Evolutionary conservation across 2,113 vertebrate species (phyloP).

Genomic region (Oophaga pumilio): DNA sequence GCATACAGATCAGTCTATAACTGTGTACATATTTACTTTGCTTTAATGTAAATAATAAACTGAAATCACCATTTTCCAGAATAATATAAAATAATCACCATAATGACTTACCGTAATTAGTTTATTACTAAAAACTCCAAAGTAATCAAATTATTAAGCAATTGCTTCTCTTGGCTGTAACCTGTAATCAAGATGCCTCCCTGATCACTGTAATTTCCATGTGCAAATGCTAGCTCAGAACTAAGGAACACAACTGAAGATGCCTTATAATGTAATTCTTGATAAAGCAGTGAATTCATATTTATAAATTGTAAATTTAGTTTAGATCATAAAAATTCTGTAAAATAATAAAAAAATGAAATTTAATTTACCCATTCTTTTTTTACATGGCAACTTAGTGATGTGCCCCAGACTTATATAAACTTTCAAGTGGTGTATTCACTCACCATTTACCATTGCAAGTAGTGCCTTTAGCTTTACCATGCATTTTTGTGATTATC

Average conservation of each 20-base stretch:
- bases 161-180: conserved; percentile 29
- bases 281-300: not conserved
- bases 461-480: too few species aligned
- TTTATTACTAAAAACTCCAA: conserved; percentile 32
- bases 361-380: too few species aligned
- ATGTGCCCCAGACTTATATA: too few species aligned
- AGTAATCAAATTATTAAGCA: conserved; percentile 42
- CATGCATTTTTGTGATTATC: too few species aligned
- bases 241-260: not conserved
- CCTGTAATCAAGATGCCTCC: conserved; percentile 49
- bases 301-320: too few species aligned
- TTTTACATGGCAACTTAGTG: too few species aligned
- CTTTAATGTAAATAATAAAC: not conserved
- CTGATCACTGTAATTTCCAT: conserved; percentile 49
- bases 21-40: not conserved
- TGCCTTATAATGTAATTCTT: not conserved
- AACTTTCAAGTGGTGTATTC: too few species aligned
- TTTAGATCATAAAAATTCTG: too few species aligned
- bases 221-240: conserved; percentile 4
- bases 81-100: conserved; percentile 11
- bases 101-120: conserved; percentile 44
- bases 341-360: too few species aligned
- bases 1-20: too few species aligned
- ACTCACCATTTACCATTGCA: too few species aligned
- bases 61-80: not conserved